Conservation (phyloP, 1,140 invertebrate genomes). For the Holcopasites calliopsidis region DNA sequence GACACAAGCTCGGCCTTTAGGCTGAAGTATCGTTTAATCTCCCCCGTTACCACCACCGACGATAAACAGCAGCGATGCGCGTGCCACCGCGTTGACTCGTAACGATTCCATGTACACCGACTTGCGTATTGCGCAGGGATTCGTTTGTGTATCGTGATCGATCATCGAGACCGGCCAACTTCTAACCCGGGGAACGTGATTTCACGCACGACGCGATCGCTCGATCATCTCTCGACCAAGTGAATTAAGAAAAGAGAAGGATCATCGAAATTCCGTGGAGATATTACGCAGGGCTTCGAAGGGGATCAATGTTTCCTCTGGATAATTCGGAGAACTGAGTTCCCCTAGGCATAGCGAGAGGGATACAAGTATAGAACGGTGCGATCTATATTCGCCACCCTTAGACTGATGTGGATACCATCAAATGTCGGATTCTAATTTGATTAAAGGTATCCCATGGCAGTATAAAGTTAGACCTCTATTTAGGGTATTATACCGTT, state of each 20-base stretch:
- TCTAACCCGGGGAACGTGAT: slow-evolving; percentile 1
- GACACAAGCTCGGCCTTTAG: slow-evolving; percentile 9
- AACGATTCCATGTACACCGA: slow-evolving; percentile 26
- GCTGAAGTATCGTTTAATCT: slow-evolving; percentile 15
- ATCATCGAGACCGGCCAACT: slow-evolving; percentile 29
- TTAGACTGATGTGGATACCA: no score
- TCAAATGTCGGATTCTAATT: no score
- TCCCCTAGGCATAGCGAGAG: no score
- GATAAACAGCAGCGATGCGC: background rate
- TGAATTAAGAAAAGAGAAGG: background rate
- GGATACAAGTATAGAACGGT: background rate
- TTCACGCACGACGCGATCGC: slow-evolving; percentile 15
- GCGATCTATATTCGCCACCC: no score
- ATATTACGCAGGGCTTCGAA: background rate
- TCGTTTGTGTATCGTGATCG: slow-evolving; percentile 6
- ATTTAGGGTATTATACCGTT: no score
- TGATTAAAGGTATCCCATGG: no score
- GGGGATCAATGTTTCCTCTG: background rate
- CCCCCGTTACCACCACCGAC: background rate
- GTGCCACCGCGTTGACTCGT: background rate
- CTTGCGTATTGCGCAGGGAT: slow-evolving; percentile 6
- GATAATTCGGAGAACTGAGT: slow-evolving; percentile 3
- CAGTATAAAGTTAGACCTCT: no score
- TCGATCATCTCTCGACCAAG: slow-evolving; percentile 25
- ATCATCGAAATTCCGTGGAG: background rate